Evolutionary conservation across 2,888 invertebrate species (phyloP).

Genomic region (Ochlodes sylvanus): DNA sequence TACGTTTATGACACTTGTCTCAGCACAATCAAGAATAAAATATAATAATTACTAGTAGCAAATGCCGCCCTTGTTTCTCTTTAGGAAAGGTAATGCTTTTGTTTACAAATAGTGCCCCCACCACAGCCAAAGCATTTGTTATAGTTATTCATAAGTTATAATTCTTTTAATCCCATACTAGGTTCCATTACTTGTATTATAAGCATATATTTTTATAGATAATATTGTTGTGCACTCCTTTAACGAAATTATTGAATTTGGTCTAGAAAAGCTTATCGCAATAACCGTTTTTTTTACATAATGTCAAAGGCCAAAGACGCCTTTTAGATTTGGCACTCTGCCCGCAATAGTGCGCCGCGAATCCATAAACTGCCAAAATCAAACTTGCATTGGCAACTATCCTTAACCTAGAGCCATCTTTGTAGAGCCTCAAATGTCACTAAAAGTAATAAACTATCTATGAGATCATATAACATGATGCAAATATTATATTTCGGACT

Average conservation of each 20-base stretch:
- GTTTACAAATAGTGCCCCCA: too few species aligned
- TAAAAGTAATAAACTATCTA: neutral
- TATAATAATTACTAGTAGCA: too few species aligned
- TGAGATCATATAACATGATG: neutral
- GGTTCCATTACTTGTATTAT: too few species aligned
- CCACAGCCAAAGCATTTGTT: too few species aligned
- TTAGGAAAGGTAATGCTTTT: too few species aligned
- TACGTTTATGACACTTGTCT: too few species aligned
- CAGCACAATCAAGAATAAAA: too few species aligned
- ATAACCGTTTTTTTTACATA: slow-evolving; percentile 7
- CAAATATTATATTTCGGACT: too few species aligned
- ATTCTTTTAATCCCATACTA: too few species aligned
- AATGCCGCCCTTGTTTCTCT: too few species aligned
- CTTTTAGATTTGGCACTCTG: slow-evolving; percentile 30
- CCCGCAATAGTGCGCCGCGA: slow-evolving; percentile 25
- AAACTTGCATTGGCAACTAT: slow-evolving; percentile 20
- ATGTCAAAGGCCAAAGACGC: slow-evolving; percentile 24
- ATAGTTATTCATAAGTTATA: too few species aligned
- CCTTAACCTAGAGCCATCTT: slow-evolving; percentile 1
- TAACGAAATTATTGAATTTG: neutral
- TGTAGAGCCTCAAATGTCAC: slow-evolving; percentile 6
- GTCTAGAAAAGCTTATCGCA: neutral
- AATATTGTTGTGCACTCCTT: neutral
- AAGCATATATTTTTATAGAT: too few species aligned
- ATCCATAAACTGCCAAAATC: slow-evolving; percentile 29